Evolutionary conservation across 1,140 invertebrate species (phyloP).

Genomic region (Habropoda laboriosa): DNA sequence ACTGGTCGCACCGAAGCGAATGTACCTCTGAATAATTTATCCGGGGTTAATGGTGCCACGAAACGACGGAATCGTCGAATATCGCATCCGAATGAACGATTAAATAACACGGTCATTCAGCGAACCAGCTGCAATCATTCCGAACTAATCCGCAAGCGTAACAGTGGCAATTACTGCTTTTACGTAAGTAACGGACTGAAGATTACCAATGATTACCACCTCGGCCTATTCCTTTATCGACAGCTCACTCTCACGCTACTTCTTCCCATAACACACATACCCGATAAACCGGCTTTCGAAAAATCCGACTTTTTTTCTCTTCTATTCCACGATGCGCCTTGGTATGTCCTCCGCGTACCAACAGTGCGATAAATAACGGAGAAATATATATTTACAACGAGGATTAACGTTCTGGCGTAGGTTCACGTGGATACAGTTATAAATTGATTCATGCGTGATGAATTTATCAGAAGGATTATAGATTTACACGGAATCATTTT

Average conservation of each 20-base stretch:
- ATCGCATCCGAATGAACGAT: conserved; percentile 38
- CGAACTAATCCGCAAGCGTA: conserved; percentile 43
- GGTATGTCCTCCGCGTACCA: no score
- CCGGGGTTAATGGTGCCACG: not conserved
- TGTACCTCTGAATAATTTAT: conserved; percentile 3
- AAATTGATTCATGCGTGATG: conserved; percentile 6
- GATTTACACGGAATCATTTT: not conserved
- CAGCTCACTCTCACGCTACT: conserved; percentile 46
- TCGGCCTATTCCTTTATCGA: conserved; percentile 43
- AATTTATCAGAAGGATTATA: not conserved
- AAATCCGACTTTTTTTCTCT: conserved; percentile 7
- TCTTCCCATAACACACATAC: conserved; percentile 27
- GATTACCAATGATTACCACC: conserved; percentile 49
- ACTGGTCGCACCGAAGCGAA: not conserved
- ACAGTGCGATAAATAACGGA: conserved; percentile 36
- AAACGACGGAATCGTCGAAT: conserved; percentile 4
- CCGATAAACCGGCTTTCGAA: not conserved
- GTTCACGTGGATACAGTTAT: conserved; percentile 13
- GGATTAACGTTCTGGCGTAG: not conserved
- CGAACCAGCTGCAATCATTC: conserved; percentile 36
- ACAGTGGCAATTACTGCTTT: conserved; percentile 52
- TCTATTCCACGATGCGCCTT: not conserved
- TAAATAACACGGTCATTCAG: conserved; percentile 35
- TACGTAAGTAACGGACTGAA: conserved; percentile 50
- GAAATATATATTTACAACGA: conserved; percentile 7